phyloP scores from a whole-genome alignment of 53 echinoderm and acorn worm genomes.

The Henricia sp. region DNA sequence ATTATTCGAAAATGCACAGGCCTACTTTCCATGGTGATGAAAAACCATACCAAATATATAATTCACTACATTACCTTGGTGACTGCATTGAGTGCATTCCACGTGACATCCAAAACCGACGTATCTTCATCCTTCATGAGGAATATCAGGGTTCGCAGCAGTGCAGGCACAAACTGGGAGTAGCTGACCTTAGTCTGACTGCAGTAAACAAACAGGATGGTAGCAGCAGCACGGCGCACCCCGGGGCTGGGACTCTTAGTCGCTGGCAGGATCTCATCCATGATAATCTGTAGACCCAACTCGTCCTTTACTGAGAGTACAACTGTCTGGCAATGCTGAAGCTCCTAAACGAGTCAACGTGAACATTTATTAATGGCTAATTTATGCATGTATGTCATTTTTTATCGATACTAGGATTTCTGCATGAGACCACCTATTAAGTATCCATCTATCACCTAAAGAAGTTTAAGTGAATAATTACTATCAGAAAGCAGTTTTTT shows the following conservation, averaged over 20 bases:
- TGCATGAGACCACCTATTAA: no score
- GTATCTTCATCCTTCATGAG: conserved; percentile 80
- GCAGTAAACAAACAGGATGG: conserved; percentile 87
- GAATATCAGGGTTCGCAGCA: conserved; percentile 83
- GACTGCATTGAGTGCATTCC: conserved; percentile 92
- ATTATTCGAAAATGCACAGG: no score
- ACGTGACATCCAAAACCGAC: conserved; percentile 74
- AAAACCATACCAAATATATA: no score
- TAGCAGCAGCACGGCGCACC: conserved; percentile 85
- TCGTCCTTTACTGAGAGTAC: conserved; percentile 89
- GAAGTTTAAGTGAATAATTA: no score
- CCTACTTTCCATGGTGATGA: no score
- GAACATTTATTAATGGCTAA: background rate
- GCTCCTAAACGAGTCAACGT: conserved; percentile 61
- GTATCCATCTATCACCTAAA: no score
- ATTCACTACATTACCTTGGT: conserved; percentile 81
- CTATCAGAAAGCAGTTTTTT: no score
- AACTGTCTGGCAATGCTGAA: conserved; percentile 92
- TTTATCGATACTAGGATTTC: no score
- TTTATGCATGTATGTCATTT: no score
- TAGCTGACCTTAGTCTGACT: conserved; percentile 84
- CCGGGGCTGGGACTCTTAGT: conserved; percentile 77
- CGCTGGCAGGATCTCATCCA: conserved; percentile 88
- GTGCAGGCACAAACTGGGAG: conserved; percentile 78
- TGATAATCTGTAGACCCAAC: conserved; percentile 86